These are phyloP conservation scores for Ochropacha duplaris DNA, from an alignment of 2,888 invertebrate species.

Conservation along the genomic window DNA sequence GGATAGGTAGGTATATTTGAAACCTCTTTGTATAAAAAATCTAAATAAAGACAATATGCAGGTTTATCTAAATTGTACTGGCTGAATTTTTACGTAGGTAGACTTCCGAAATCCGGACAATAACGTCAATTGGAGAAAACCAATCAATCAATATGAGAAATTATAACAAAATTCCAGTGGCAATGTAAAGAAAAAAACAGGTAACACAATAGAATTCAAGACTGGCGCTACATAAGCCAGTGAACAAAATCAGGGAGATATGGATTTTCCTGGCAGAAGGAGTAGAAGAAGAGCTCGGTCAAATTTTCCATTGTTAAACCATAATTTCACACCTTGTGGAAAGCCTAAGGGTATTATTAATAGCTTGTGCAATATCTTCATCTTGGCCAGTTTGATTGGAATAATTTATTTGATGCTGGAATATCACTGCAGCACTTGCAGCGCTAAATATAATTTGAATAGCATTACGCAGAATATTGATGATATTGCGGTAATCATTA, in stretches of 20 bases:
- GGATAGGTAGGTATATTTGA: too few species aligned
- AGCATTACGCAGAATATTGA: slow-evolving; percentile 54
- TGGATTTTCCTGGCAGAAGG: slow-evolving; percentile 54
- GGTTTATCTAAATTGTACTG: not conserved
- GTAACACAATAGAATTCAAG: slow-evolving; percentile 6
- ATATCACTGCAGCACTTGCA: slow-evolving; percentile 54
- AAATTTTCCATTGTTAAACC: slow-evolving; percentile 7
- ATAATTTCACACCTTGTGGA: not conserved
- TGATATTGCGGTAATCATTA: slow-evolving; percentile 53
- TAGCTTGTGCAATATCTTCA: slow-evolving; percentile 46
- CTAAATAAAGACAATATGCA: too few species aligned
- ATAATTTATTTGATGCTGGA: slow-evolving; percentile 61
- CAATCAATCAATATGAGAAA: too few species aligned
- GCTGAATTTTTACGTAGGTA: not conserved
- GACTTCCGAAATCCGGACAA: not conserved
- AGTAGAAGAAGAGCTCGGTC: slow-evolving; percentile 42
- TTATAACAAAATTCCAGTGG: not conserved
- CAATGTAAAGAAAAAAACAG: slow-evolving; percentile 7
- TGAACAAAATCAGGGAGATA: slow-evolving; percentile 22
- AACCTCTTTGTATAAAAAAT: not conserved
- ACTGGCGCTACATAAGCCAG: slow-evolving; percentile 8
- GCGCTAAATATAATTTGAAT: slow-evolving; percentile 41
- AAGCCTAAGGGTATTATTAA: slow-evolving; percentile 38
- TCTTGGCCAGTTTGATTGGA: slow-evolving; percentile 50
- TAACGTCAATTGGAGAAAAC: not conserved